Evolutionary conservation across 2,888 invertebrate genomes (phyloP), one percentile per base, ranked within the genome.

Genomic region (Hecatera dysodea): DNA sequence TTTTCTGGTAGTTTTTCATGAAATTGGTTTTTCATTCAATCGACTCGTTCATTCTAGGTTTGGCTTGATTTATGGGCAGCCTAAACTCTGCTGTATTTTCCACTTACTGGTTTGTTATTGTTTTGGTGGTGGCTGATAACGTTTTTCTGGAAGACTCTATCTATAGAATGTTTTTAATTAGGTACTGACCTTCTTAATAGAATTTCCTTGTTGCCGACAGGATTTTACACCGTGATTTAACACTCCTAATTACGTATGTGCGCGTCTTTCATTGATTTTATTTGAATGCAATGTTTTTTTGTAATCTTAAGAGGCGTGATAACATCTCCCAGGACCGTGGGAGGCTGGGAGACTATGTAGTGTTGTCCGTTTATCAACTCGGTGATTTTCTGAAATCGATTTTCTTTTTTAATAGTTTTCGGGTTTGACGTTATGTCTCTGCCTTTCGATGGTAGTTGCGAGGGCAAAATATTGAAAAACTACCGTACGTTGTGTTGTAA

Each of bases 241-340:
- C 29, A 29, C n/a, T 61, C 33, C 24, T 24, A 12, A 62, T 50
- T 33, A 68, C 68, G 63, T 63, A 68, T 68, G 63, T 68, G 68
- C 68, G 29, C 19, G 12, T 22, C 56, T 42, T 67, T 67, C 48
- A 68, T 68, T 63, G 55, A 46, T 29, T 68, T 63, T 46, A 46
- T 29, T 56, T 17, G n/a, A 48, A 9, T 68, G 64, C 33, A 46
- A 8, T 27, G 36, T 29, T 22, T 42, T 22, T 17, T 7, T 15
- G 8, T n/a, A 33, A 12, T 6, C 29, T 24, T 53, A 44, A 53
- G 6, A 61, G 15, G 15, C 39, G 9, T 29, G 39, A 15, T 27
- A 53, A 50, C 44, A 44, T 53, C 33, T 15, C 33, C 24, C 8
- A 6, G 12, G 22, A 15, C 11, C 19, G 19, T 11, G n/a, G 8